Base-by-base conservation (phyloP, 2,888 invertebrate genomes). In the Incurvaria masculella region DNA sequence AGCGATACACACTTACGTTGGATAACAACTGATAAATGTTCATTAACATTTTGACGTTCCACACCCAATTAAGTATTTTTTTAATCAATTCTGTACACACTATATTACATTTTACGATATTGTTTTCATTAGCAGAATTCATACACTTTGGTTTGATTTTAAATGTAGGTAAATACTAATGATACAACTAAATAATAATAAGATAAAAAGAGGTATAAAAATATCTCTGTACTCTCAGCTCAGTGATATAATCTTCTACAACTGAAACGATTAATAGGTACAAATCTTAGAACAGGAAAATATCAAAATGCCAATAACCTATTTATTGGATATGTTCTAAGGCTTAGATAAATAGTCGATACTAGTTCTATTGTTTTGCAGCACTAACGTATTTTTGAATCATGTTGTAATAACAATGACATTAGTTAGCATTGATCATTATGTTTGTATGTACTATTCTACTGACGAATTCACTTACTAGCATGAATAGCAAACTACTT, bases 111-210 rank as follows among this genome's bases (percentile, higher is more conserved):
- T 33, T n/a, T 33, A 33, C 14, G 14, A 4, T 33, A 33, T 33
- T 33, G 33, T 33, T 33, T 33, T 33, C 33, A 33, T 33, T 33
- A 33, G 33, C 33, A 33, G 33, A 33, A 33, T 14, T 33, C 33
- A 33, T 33, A 33, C 33, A 33, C 33, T 33, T 33, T 33, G 33
- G 33, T 33, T n/a, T 33, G 14, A 33, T 33, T 33, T 33, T 33
- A 33, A 8, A 33, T 14, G 23, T 23, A 23, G 23, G 23, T 23
- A 23, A 4, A 23, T 50, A 57, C 39, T 46, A 44, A 45, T 21
- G 38, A 49, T 16, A 16, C 11, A 42, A 18, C 20, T 42, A 5
- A 16, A 5, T 42, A 42, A 16, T 42, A 6, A 40, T n/a, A 14
- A 40, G 6, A 40, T 40, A 6, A 6, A 14, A 40, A 6, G 40